Base-by-base conservation (phyloP, 2,888 invertebrate species). In the Troides helena region DNA sequence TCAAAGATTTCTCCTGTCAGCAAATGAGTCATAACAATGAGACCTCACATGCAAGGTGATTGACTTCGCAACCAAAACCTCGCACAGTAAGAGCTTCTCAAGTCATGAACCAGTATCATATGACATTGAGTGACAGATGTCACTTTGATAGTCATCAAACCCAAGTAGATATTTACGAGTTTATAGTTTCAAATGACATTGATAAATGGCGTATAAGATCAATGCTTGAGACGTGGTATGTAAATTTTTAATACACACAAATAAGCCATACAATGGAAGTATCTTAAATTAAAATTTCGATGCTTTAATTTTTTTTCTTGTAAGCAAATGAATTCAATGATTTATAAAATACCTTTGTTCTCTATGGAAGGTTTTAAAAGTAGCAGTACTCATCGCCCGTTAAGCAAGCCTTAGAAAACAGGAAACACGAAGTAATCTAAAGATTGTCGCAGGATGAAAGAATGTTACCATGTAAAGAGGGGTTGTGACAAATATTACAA, bases 1-100 rank as follows among this genome's bases (percentile, higher is more conserved):
- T 10, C 39, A 39, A 39, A 39, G 57, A 7, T 67, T 57, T 70
- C 70, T 63, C 23, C 25, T 70, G 46, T 63, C 70, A 74, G 76
- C 81, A 67, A 72, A 73, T 87, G 85, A 86, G 79, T 85, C 85
- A 85, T 76, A 75, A 85, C 83, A 84, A 86, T 80, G 81, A 80
- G 85, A 86, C 86, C 84, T 80, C 76, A 73, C 63, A 60, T 71
- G 77, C 85, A 85, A 87, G 86, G 87, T 84, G 78, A 86, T 71
- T 75, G 74, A 70, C 77, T 82, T 78, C 73, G 76, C 81, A 74
- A 77, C 75, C 81, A 69, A 68, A 68, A 67, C 69, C 71, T 73
- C 77, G 75, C 75, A 61, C 61, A 53, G 57, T 18, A 53, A 58
- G 25, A 62, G 39, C 66, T 59, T 69, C 65, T 62, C 50, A 30